Conservation (phyloP, 2,797 vertebrate species). For the Synaphobranchus kaupii region DNA sequence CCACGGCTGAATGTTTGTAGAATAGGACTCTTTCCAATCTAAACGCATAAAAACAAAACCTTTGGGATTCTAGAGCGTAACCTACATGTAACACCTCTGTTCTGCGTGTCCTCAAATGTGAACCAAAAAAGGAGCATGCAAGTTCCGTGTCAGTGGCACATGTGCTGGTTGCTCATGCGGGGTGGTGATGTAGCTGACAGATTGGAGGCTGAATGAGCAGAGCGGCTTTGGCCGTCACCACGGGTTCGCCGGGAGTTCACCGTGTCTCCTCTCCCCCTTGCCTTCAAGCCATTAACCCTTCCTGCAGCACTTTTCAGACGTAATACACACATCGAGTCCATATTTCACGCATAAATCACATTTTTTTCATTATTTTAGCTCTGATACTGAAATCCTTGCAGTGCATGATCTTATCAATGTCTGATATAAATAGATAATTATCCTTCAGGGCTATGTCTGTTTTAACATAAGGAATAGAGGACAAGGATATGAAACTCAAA, state of each 20-base stretch:
- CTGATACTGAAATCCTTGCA: slow-evolving; percentile 8
- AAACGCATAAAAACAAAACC: neutral
- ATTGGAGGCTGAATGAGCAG: slow-evolving; percentile 39
- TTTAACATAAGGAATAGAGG: neutral
- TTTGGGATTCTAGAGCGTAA: slow-evolving; percentile 20
- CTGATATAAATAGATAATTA: neutral
- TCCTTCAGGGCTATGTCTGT: neutral
- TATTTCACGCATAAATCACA: neutral
- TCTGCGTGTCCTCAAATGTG: slow-evolving; percentile 34
- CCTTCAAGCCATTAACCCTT: slow-evolving; percentile 33
- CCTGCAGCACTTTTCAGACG: slow-evolving; percentile 12
- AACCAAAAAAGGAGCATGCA: neutral
- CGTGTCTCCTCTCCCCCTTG: slow-evolving; percentile 39
- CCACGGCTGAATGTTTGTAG: neutral
- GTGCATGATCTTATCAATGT: neutral
- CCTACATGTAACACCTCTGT: slow-evolving; percentile 30
- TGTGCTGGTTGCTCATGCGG: neutral
- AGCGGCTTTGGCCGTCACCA: slow-evolving; percentile 41
- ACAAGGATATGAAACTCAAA: neutral
- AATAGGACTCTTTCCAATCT: neutral
- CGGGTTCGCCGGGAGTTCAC: slow-evolving; percentile 53
- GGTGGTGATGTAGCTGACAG: slow-evolving; percentile 31
- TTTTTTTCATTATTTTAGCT: neutral
- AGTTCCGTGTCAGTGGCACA: slow-evolving; percentile 7
- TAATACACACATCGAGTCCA: neutral